These are phyloP conservation scores for Rhagonycha fulva DNA, from an alignment of 2,888 invertebrate species.

Conservation along the genomic window DNA sequence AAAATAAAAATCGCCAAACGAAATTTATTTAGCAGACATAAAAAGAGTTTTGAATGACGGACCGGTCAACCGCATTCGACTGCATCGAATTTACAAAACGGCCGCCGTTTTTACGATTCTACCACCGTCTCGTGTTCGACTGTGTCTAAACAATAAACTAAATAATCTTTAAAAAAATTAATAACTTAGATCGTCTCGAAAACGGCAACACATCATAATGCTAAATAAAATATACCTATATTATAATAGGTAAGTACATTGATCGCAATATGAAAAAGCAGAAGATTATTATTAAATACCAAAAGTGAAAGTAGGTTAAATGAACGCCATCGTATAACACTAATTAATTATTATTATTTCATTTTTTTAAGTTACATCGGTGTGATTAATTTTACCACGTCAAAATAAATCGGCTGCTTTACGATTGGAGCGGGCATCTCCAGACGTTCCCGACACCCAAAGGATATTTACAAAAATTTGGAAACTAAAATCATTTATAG, in stretches of 20 bases:
- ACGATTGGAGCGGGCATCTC: neutral
- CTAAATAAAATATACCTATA: too few species aligned
- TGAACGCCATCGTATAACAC: neutral
- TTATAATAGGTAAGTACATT: neutral
- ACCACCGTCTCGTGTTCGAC: constrained; percentile 24
- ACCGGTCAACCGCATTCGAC: constrained; percentile 30
- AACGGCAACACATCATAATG: neutral
- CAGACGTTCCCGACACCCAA: neutral
- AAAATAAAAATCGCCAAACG: neutral
- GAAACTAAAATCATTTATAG: neutral
- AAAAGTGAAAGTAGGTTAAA: constrained; percentile 14
- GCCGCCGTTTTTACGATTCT: constrained; percentile 33
- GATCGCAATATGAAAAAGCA: neutral
- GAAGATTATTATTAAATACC: neutral
- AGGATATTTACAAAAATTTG: neutral
- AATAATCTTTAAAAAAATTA: neutral
- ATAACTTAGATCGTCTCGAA: neutral
- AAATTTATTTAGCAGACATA: constrained; percentile 19
- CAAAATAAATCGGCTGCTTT: neutral
- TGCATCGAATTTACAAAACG: constrained; percentile 34
- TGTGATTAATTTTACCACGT: constrained; percentile 4
- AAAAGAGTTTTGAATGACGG: constrained; percentile 19
- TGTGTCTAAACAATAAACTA: constrained; percentile 18
- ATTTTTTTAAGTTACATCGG: neutral
- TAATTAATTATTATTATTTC: neutral